phyloP scores from a whole-genome alignment of 2,888 invertebrate species.

The Halocaridina rubra region DNA sequence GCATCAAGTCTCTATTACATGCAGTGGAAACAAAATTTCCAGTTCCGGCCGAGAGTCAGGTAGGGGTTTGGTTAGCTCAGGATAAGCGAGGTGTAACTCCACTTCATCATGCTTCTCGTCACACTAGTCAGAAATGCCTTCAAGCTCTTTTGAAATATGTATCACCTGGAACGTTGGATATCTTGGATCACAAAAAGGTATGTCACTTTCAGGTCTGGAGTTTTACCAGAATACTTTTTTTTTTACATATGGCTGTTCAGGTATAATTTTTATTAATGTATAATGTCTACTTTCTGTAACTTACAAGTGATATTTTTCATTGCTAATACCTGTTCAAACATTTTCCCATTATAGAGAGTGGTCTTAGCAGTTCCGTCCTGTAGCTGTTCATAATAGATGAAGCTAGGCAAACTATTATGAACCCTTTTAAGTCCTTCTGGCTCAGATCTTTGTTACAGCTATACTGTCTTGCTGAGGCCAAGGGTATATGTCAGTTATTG shows the following conservation, averaged over 20 bases:
- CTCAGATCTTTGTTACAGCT: too few species aligned
- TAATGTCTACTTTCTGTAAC: too few species aligned
- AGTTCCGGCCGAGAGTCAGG: not conserved
- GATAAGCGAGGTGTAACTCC: conserved; percentile 47
- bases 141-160: conserved; percentile 42
- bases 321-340: too few species aligned
- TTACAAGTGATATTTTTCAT: too few species aligned
- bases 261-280: not conserved
- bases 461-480: too few species aligned
- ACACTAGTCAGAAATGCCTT: conserved; percentile 42
- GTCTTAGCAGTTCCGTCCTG: too few species aligned
- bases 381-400: too few species aligned
- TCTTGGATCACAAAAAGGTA: conserved; percentile 49
- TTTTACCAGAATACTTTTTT: not conserved
- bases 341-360: too few species aligned
- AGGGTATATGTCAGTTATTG: too few species aligned
- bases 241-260: not conserved
- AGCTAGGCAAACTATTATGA: too few species aligned
- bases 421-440: too few species aligned
- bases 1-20: conserved; percentile 42
- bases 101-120: conserved; percentile 35
- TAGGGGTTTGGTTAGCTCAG: conserved; percentile 47
- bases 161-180: conserved; percentile 49
- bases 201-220: not conserved
- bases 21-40: conserved; percentile 24